phyloP scores from a whole-genome alignment of 2,888 invertebrate species.

The Volucella zonaria region DNA sequence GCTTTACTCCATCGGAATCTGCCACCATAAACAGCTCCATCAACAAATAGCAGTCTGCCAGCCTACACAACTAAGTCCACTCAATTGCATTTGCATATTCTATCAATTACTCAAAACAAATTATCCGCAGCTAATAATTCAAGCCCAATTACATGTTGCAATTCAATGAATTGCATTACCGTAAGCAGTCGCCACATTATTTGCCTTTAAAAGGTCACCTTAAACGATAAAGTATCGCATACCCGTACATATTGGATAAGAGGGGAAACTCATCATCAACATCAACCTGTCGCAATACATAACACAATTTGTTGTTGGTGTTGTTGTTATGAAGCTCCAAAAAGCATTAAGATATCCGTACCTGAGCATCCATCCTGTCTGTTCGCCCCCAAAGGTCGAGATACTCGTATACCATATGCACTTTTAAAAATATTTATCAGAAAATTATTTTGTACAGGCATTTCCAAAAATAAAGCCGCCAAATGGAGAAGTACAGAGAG shows the following conservation, averaged over 20 bases:
- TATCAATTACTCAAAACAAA: neutral
- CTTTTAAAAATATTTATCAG: constrained; percentile 13
- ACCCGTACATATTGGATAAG: neutral
- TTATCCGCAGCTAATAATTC: neutral
- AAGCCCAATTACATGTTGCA: neutral
- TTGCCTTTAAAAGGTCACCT: neutral
- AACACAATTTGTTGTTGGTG: neutral
- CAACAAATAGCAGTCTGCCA: too few relatives aligned
- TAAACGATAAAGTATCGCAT: neutral
- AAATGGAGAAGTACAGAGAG: too few relatives aligned
- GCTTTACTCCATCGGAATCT: too few relatives aligned
- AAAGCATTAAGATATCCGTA: neutral
- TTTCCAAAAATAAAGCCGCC: constrained; percentile 15
- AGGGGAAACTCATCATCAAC: neutral
- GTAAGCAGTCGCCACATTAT: neutral
- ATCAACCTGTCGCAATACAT: neutral
- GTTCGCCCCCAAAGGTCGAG: neutral
- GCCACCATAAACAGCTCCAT: too few relatives aligned
- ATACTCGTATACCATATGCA: constrained; percentile 2
- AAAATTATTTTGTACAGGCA: neutral
- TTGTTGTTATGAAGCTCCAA: neutral
- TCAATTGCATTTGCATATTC: too few relatives aligned
- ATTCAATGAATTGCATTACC: too few relatives aligned
- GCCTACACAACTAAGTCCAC: too few relatives aligned
- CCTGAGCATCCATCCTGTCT: neutral